phyloP scores from a whole-genome alignment of 2,797 vertebrate genomes.

The Acipenser transmontanus region DNA sequence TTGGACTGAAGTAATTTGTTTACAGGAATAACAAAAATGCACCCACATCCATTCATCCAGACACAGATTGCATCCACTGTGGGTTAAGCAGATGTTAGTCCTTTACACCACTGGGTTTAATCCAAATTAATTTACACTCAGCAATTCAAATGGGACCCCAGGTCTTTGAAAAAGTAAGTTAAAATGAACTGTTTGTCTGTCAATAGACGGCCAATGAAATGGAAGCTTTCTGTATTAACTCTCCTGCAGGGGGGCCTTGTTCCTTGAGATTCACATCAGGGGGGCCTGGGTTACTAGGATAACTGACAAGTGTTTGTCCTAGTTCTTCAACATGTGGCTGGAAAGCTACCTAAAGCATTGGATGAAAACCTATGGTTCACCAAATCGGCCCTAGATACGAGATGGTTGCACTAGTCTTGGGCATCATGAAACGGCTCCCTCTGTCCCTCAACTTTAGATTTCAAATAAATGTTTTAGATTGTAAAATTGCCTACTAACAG shows the following conservation, averaged over 20 bases:
- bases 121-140: constrained; percentile 31
- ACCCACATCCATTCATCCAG: background rate
- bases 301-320: constrained; percentile 19
- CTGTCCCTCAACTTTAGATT: too few species aligned
- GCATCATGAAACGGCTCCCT: too few species aligned
- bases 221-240: constrained; percentile 32
- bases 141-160: constrained; percentile 31
- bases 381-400: background rate
- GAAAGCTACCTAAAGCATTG: constrained; percentile 1
- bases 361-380: background rate
- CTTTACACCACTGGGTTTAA: constrained; percentile 29
- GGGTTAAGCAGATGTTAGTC: background rate
- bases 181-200: constrained; percentile 43
- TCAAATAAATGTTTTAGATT: too few species aligned
- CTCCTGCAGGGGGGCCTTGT: constrained; percentile 39
- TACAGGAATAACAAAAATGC: constrained; percentile 1
- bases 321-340: constrained; percentile 11
- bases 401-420: background rate
- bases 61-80: background rate
- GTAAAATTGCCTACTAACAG: too few species aligned
- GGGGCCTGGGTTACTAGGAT: constrained; percentile 20
- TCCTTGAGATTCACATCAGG: constrained; percentile 36
- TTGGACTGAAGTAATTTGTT: constrained; percentile 13
- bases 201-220: constrained; percentile 41
- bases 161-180: constrained; percentile 32